Percentiles rank a stretch among this genome's conserved stretches.
Conservation (phyloP, 2,797 vertebrate species). For the Sandelia bainsii region DNA sequence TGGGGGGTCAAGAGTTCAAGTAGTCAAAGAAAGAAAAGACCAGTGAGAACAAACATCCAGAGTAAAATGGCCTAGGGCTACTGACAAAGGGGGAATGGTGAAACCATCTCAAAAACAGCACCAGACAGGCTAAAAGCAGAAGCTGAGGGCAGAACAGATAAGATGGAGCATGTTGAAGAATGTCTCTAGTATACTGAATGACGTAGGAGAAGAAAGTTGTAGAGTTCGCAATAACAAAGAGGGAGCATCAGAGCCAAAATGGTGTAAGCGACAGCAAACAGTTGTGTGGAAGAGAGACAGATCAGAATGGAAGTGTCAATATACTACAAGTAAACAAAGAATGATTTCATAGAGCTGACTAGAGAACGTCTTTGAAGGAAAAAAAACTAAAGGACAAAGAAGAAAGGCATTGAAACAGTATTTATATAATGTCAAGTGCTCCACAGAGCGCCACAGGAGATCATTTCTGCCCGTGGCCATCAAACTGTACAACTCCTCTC, state of each 20-base stretch:
- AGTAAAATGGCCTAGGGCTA: constrained; percentile 57
- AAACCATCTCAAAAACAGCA: constrained; percentile 28
- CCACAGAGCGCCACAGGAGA: too few species aligned
- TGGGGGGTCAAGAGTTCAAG: constrained; percentile 47
- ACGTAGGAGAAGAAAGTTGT: constrained; percentile 32
- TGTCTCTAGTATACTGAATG: constrained; percentile 25
- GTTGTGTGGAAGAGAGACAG: constrained; percentile 19
- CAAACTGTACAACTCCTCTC: too few species aligned
- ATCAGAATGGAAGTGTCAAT: constrained; percentile 39
- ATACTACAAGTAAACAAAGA: constrained; percentile 36
- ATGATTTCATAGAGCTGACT: constrained; percentile 36
- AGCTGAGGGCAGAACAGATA: constrained; percentile 16
- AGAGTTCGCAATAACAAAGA: constrained; percentile 40
- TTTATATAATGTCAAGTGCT: too few species aligned
- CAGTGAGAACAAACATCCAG: constrained; percentile 40
- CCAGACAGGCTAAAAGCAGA: constrained; percentile 34
- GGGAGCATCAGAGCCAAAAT: constrained; percentile 27
- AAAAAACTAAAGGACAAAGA: constrained; percentile 28
- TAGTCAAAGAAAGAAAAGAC: constrained; percentile 40
- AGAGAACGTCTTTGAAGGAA: constrained; percentile 24
- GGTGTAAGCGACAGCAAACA: constrained; percentile 31
- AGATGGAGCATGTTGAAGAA: constrained; percentile 23
- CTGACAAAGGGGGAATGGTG: constrained; percentile 43
- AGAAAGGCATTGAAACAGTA: constrained; percentile 21
- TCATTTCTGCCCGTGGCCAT: too few species aligned